These are phyloP conservation scores for Cactoblastis cactorum DNA, from an alignment of 2,888 invertebrate genomes.

Conservation along the genomic window DNA sequence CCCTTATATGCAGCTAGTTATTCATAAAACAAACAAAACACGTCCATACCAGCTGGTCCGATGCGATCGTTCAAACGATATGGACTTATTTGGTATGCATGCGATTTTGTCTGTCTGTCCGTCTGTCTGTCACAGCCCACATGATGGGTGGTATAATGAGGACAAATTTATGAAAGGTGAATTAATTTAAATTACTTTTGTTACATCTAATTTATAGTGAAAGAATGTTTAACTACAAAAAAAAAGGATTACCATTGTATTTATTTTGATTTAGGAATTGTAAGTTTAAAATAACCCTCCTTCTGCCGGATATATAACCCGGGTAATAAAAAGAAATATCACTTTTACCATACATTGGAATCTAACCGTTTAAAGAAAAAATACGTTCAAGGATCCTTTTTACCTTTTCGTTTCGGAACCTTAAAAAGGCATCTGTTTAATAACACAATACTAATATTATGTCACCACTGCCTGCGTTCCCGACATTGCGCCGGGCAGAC, in stretches of 20 bases:
- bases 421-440: not conserved
- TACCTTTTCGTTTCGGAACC: too few relatives aligned
- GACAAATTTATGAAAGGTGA: not conserved
- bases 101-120: not conserved
- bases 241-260: too few relatives aligned
- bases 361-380: too few relatives aligned
- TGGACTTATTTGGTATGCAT: not conserved
- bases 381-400: too few relatives aligned
- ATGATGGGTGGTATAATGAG: conserved; percentile 6
- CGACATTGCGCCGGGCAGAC: not conserved
- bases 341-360: too few relatives aligned
- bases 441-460: not conserved
- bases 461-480: conserved; percentile 3
- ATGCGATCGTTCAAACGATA: not conserved
- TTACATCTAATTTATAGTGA: too few relatives aligned
- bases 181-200: not conserved
- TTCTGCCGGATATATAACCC: too few relatives aligned
- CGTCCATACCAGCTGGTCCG: not conserved
- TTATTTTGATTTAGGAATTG: too few relatives aligned
- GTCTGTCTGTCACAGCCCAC: not conserved
- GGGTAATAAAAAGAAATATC: too few relatives aligned
- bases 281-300: too few relatives aligned
- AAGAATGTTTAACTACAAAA: too few relatives aligned
- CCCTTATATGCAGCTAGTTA: not conserved
- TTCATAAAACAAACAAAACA: not conserved